Evolutionary conservation across 2,797 vertebrate genomes (phyloP), one percentile per base, ranked within the genome.

Genomic region (Liparis tanakae): DNA sequence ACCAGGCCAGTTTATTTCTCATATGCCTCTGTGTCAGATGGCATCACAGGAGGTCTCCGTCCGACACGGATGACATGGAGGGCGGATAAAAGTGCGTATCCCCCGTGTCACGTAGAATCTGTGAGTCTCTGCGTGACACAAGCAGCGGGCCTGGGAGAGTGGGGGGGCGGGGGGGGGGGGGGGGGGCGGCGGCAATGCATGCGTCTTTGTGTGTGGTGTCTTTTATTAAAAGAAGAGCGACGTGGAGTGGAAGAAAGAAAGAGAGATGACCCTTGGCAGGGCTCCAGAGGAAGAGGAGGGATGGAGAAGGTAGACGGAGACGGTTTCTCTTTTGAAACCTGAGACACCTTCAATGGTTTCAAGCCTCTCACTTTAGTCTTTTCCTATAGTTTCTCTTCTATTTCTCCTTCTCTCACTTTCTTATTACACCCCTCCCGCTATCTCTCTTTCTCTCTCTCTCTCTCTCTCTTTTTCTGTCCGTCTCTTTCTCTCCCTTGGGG

Each of bases 301-400:
- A 13, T 2, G 7, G 57, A 71, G 58, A 43, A 54, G 53, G 67
- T 72, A 78, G 72, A 72, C 50, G 34, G 51, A 80, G 66, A 71
- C 80, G 79, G 67, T 76, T 85, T 81, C 69, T 83, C 84, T 74
- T 85, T 76, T 84, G 88, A 90, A 93, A 91, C 80, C 68, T 34
- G 76, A 88, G 84, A 90, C 20, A 66, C 76, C 68, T 83, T 84
- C 69, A 79, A 55, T 78, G 76, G 70, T 69, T 64, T 57, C 30
- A 41, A 70, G 33, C 60, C 48, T 50, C 56, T 66, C 43, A 15
- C 65, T 61, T 68, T 61, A 2, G 25, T 55, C 36, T 13, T 66
- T 54, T 62, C 9, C n/a, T 4, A 17, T 4, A 17, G 33, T 53
- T 73, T 68, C 22, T 72, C 72, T 58, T 48, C 44, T 51, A 72